phyloP scores from a whole-genome alignment of 2,888 invertebrate genomes.

The Heliconius hortense region DNA sequence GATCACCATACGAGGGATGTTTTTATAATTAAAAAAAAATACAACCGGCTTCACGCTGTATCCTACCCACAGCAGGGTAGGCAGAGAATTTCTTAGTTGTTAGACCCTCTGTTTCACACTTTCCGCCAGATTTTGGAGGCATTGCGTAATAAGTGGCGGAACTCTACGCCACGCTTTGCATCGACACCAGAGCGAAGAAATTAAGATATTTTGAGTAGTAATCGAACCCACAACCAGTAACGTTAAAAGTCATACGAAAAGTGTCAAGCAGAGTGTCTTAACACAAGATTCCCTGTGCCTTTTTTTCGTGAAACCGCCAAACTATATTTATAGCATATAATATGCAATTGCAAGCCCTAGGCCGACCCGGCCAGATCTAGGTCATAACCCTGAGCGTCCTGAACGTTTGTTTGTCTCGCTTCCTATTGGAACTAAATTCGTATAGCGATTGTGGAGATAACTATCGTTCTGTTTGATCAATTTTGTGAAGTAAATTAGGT shows the following conservation, averaged over 20 bases:
- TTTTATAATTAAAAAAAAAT: no score
- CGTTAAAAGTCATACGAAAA: not conserved
- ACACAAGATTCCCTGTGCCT: not conserved
- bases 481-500: not conserved
- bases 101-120: no score
- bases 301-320: not conserved
- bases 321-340: not conserved
- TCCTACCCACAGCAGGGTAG: no score
- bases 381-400: slow-evolving; percentile 29
- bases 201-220: no score
- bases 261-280: not conserved
- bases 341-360: slow-evolving; percentile 20
- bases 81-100: no score
- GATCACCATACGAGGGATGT: no score
- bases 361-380: slow-evolving; percentile 25
- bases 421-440: slow-evolving; percentile 19
- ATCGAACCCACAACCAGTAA: no score
- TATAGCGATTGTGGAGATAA: slow-evolving; percentile 9
- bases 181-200: no score
- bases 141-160: no score
- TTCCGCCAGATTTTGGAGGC: no score
- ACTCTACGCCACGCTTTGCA: no score
- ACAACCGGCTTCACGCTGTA: no score
- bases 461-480: not conserved
- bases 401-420: slow-evolving; percentile 19